Evolutionary conservation across 2,113 vertebrate genomes (phyloP), one percentile per base, ranked within the genome.

Genomic region (Chloroceryle aenea): DNA sequence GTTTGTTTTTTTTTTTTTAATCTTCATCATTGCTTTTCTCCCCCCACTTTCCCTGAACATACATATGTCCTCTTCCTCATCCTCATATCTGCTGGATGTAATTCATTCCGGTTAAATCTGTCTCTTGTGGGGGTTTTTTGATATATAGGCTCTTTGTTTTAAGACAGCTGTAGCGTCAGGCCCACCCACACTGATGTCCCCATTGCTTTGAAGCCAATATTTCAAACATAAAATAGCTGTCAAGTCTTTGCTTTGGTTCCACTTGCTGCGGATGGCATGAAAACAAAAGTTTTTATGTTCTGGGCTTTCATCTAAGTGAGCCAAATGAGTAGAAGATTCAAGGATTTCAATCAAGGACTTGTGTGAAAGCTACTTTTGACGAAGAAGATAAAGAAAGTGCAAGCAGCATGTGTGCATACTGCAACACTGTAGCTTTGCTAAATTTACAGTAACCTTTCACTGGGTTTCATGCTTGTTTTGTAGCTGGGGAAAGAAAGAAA

Each of bases 111-210:
- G 59, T 71, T 95, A 92, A 82, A 55, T 86, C 30, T 81, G 32
- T 78, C 48, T 88, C 66, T 67, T 89, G 56, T 78, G 61, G 85
- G 42, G 23, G 80, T 77, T 68, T 87, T 88, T 83, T 95, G 23
- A 90, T 88, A 90, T 81, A 81, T 56, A 93, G 85, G 7, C 32
- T 77, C 85, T 95, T 96, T 96, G 89, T 96, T 95, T 95, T 89
- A 87, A 43, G 61, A 43, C 74, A 95, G 69, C 77, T 95, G 89
- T 87, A 68, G 36, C 45, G 77, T 94, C 58, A 87, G 58, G 89
- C 91, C 95, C 94, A 96, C 95, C 89, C 96, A 96, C 85, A 69
- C 73, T 67, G 42, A 61, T 92, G 83, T 88, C 79, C 32, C 43
- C 43, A 15, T 86, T 90, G 83, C 93, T 95, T 96, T 95, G 90